Evolutionary conservation across 2,113 vertebrate species (phyloP).

Genomic region (Microcebus griseorufus): DNA sequence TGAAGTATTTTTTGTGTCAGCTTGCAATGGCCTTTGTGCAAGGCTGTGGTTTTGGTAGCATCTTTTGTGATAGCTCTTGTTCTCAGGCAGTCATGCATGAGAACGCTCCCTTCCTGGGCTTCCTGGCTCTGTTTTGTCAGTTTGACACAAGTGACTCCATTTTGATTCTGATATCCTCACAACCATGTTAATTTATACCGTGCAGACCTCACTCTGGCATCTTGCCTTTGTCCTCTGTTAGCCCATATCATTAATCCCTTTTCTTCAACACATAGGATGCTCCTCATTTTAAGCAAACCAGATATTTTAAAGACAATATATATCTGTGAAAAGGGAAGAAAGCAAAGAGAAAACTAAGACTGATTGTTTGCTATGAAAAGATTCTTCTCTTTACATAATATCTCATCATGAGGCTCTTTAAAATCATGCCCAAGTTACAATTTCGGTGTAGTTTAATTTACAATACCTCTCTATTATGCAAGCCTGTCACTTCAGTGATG

Average conservation of each 20-base stretch:
- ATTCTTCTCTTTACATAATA: background rate
- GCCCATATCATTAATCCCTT: background rate
- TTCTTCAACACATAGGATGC: background rate
- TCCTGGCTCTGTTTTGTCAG: background rate
- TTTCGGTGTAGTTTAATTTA: background rate
- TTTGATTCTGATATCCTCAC: background rate
- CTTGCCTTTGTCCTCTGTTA: background rate
- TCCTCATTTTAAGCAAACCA: background rate
- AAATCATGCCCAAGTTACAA: background rate
- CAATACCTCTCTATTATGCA: background rate
- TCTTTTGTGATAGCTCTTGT: background rate
- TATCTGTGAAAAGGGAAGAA: background rate
- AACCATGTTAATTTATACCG: background rate
- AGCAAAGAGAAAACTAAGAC: background rate
- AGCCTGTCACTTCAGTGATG: background rate
- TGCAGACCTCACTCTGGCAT: background rate
- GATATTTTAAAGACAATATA: background rate
- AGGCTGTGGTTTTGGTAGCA: background rate
- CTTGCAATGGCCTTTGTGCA: background rate
- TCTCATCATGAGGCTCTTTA: background rate
- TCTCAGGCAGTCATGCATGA: background rate
- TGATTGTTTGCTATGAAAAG: background rate
- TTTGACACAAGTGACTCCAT: background rate
- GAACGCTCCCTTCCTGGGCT: background rate
- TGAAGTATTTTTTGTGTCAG: background rate